phyloP scores from a whole-genome alignment of 2,888 invertebrate genomes.

The Tenthredo mesomela region DNA sequence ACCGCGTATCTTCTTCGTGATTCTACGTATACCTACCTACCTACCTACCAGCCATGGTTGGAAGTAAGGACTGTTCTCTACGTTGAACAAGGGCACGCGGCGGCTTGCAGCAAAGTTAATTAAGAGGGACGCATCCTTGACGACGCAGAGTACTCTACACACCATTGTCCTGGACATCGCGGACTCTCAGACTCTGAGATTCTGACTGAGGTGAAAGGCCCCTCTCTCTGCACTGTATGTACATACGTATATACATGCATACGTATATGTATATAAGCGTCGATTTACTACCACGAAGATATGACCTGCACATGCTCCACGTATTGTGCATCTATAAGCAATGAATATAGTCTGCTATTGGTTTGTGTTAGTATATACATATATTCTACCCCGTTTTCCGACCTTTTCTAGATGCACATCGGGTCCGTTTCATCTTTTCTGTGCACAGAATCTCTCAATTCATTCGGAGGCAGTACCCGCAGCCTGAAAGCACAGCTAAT shows the following conservation, averaged over 20 bases:
- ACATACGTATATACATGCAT: not conserved
- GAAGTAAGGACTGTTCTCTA: constrained; percentile 11
- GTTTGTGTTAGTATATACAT: not conserved
- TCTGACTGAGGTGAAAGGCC: constrained; percentile 42
- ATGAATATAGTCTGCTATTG: not conserved
- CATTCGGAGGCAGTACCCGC: too few relatives aligned
- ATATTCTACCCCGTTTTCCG: not conserved
- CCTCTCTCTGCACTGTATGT: not conserved
- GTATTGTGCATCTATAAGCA: not conserved
- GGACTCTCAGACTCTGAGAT: not conserved
- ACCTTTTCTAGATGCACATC: not conserved
- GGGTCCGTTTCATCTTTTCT: not conserved
- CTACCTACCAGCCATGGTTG: not conserved
- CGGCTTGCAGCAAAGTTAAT: constrained; percentile 69
- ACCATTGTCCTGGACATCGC: constrained; percentile 40
- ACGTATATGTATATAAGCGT: not conserved
- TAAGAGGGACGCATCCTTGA: constrained; percentile 73
- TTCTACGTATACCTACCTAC: not conserved
- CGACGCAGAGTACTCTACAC: constrained; percentile 54
- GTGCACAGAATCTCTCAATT: not conserved
- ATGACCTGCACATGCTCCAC: not conserved
- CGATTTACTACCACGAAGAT: not conserved
- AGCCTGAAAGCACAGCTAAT: not conserved
- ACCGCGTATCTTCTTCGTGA: constrained; percentile 35
- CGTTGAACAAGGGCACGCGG: constrained; percentile 39